Conservation (phyloP, 1,140 invertebrate genomes). For the Mylabris phalerata region DNA sequence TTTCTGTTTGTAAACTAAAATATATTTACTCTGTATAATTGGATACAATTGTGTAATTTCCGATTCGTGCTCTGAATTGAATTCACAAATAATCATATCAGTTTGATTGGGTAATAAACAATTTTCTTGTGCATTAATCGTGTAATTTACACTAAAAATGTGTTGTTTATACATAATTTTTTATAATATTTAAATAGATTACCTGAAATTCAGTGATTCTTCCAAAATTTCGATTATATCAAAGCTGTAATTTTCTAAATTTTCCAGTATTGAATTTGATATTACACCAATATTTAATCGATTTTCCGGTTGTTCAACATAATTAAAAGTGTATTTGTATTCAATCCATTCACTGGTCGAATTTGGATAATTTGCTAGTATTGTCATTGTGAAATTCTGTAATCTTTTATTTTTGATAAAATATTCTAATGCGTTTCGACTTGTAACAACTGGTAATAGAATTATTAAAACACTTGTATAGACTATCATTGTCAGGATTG, state of each 20-base stretch:
- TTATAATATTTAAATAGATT: not conserved
- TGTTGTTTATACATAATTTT: not conserved
- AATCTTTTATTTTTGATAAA: constrained; percentile 12
- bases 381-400: constrained; percentile 3
- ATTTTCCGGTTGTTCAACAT: not conserved
- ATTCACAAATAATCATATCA: constrained; percentile 9
- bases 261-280: not conserved
- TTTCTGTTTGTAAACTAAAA: constrained; percentile 25
- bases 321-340: constrained; percentile 18
- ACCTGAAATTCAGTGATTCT: constrained; percentile 9
- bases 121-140: not conserved
- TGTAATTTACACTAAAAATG: not conserved
- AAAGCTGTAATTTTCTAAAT: constrained; percentile 7
- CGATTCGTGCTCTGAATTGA: not conserved
- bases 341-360: constrained; percentile 12
- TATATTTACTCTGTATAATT: constrained; percentile 16
- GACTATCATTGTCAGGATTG: too few species aligned
- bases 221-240: constrained; percentile 11
- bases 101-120: not conserved
- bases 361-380: constrained; percentile 10
- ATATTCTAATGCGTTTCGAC: constrained; percentile 13
- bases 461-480: too few species aligned
- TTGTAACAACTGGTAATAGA: too few species aligned
- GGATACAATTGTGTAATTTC: constrained; percentile 7
- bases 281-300: constrained; percentile 10